These are phyloP conservation scores for Mus caroli DNA, from an alignment of 2,797 vertebrate species.

Conservation along the genomic window DNA sequence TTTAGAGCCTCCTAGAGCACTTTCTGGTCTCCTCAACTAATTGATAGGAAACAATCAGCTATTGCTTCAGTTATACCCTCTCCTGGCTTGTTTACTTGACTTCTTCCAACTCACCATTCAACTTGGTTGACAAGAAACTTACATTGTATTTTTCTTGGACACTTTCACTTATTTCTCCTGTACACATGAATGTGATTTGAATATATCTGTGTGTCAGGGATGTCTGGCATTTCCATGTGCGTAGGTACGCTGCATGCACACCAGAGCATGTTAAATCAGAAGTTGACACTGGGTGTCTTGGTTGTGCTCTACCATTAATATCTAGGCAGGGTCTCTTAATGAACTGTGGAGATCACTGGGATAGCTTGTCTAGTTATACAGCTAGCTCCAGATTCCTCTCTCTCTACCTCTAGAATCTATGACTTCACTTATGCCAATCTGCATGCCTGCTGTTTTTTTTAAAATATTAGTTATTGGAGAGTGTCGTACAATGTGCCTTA, in stretches of 20 bases:
- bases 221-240: background rate
- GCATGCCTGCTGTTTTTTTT: background rate
- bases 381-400: too few relatives aligned
- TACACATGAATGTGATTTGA: too few relatives aligned
- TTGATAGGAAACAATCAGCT: background rate
- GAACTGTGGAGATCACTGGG: background rate
- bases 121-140: background rate
- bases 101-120: background rate
- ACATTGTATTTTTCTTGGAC: too few relatives aligned
- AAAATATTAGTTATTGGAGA: background rate
- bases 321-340: background rate
- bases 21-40: background rate
- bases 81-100: background rate
- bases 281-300: background rate
- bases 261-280: background rate
- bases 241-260: background rate
- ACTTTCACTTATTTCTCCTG: background rate
- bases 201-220: background rate
- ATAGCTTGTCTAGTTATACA: background rate
- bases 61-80: background rate
- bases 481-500: background rate
- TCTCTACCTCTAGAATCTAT: background rate
- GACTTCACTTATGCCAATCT: background rate
- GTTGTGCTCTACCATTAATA: background rate
- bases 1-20: background rate